Evolutionary conservation across 1,140 invertebrate species (phyloP), one percentile per base, ranked within the genome.

Genomic region (Lethocerus indicus): DNA sequence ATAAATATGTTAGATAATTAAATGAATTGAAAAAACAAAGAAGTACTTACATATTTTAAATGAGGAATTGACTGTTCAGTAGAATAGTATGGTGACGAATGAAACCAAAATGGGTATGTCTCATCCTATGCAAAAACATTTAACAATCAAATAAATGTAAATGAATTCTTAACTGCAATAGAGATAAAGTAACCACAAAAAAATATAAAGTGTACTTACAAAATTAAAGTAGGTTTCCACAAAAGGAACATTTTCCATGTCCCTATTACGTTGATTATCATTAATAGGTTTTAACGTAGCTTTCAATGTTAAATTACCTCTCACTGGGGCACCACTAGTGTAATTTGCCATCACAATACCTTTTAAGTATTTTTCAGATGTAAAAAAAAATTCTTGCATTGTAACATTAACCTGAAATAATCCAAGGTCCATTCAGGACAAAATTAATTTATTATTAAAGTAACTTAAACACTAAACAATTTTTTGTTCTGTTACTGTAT

Each of bases 301-400:
- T 64, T 76, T 79, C 3, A 95, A 63, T 0, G 89, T 90, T 4
- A 92, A 68, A 69, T 92, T 93, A 3, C 90, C 90, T 27, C 63
- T 64, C 0, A 88, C 84, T 0, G 84, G 85, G 16, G 78, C 80
- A 1, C 86, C 84, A 36, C 81, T 88, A 1, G 86, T 91, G 65
- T 91, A 96, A 76, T 97, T 97, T 0, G 91, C 89, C 73, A 87
- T 82, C 3, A 96, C 74, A 0, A 79, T 74, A 0, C 91, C 92
- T 58, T 78, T 70, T 53, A 96, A 78, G 57, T 73, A 88, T 3
- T 70, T 74, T 57, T 90, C 84, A 14, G 79, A 83, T 52, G 86
- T 83, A 60, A 92, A 82, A 62, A 95, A 85, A 61, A 92, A 94
- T 1, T 88, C 83, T 0, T 89, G 86, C 78, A 93, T 90, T 0